Evolutionary conservation across 2,797 vertebrate species (phyloP).

Genomic region (Acanthurus lineatus): DNA sequence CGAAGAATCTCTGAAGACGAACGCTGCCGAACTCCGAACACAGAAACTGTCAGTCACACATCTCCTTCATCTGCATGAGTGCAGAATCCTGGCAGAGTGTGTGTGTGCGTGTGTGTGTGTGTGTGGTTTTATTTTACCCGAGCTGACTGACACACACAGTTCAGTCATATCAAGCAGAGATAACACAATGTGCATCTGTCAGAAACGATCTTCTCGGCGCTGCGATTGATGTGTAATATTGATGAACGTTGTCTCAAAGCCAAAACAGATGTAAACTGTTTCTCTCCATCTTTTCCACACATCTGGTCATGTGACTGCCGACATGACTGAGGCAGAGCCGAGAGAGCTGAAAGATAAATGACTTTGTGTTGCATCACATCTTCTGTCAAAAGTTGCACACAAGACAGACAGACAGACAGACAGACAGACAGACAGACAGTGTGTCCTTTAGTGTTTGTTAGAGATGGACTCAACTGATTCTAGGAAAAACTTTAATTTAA

Average conservation of each 20-base stretch:
- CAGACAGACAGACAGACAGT: background rate
- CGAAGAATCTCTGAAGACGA: background rate
- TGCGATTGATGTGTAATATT: conserved; percentile 5
- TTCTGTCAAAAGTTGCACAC: background rate
- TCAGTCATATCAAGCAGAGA: conserved; percentile 42
- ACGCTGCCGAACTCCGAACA: conserved; percentile 10
- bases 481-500: no score
- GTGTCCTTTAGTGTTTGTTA: no score
- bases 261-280: conserved; percentile 16
- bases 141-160: conserved; percentile 9
- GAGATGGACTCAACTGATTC: no score
- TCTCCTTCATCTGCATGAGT: conserved; percentile 17
- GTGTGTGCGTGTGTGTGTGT: conserved; percentile 1
- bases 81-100: conserved; percentile 16
- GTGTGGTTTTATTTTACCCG: conserved; percentile 12
- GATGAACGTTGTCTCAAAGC: conserved; percentile 13
- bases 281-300: no score
- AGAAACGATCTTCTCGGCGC: background rate
- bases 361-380: no score
- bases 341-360: background rate
- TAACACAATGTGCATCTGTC: conserved; percentile 58
- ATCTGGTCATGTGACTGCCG: background rate
- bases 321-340: background rate
- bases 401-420: background rate
- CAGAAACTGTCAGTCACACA: conserved; percentile 24